These are phyloP conservation scores for Rhinoraja longicauda DNA, from an alignment of 2,797 vertebrate genomes.

Conservation along the genomic window DNA sequence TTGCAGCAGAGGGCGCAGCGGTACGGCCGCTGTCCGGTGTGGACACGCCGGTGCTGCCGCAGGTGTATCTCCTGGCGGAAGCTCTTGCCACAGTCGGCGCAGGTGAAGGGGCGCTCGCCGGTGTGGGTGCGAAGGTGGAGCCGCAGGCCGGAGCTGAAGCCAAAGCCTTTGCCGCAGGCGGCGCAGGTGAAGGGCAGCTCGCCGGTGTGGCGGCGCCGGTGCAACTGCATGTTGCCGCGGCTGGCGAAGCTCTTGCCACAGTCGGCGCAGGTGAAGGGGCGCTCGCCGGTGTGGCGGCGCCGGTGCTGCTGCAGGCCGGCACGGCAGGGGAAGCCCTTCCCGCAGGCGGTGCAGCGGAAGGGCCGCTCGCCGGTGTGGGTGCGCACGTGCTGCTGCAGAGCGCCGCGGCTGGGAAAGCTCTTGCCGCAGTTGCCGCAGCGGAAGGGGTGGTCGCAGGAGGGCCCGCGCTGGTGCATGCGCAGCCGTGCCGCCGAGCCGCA, in stretches of 20 bases:
- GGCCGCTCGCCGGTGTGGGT: constrained; percentile 47
- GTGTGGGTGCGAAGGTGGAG: too few relatives aligned
- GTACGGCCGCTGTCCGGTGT: too few relatives aligned
- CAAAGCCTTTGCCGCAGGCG: too few relatives aligned
- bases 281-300: constrained; percentile 72
- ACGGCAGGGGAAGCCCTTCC: constrained; percentile 70
- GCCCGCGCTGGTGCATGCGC: neutral
- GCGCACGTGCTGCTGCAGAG: neutral
- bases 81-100: too few relatives aligned
- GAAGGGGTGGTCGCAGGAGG: neutral
- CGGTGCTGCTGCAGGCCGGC: constrained; percentile 58
- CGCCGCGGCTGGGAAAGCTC: neutral
- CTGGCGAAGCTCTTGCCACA: constrained; percentile 48
- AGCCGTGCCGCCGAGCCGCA: neutral
- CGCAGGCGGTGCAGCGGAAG: constrained; percentile 66
- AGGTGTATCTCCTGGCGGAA: too few relatives aligned
- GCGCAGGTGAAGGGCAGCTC: too few relatives aligned
- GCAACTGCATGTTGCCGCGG: too few relatives aligned
- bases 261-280: constrained; percentile 72
- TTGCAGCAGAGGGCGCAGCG: too few relatives aligned
- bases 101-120: too few relatives aligned
- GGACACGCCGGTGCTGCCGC: too few relatives aligned
- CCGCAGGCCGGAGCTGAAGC: too few relatives aligned
- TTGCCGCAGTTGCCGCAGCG: neutral
- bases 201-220: too few relatives aligned